Evolutionary conservation across 2,888 invertebrate genomes (phyloP).

Genomic region (Uloborus plumipes): DNA sequence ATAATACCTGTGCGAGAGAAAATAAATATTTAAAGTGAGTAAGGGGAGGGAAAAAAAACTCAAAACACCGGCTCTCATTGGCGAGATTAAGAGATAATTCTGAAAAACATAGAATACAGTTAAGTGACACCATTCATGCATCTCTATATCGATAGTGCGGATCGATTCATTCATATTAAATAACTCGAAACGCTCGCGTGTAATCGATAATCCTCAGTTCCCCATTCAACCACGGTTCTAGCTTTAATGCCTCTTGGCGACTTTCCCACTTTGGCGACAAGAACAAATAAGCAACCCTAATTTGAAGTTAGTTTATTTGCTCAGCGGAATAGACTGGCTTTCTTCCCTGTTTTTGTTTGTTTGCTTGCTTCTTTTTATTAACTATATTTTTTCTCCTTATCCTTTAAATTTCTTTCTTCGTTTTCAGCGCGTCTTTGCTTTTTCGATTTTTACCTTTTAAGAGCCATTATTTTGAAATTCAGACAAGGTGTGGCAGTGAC

Average conservation of each 20-base stretch:
- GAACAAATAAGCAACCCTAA: slow-evolving; percentile 35
- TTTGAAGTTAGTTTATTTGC: slow-evolving; percentile 61
- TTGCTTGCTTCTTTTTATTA: slow-evolving; percentile 18
- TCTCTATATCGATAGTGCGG: too few species aligned
- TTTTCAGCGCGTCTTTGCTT: slow-evolving; percentile 50
- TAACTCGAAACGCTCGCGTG: too few species aligned
- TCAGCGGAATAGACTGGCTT: slow-evolving; percentile 42
- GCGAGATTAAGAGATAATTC: too few species aligned
- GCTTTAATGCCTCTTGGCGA: neutral
- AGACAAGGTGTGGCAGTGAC: too few species aligned
- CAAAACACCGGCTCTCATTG: too few species aligned
- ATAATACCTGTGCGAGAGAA: too few species aligned
- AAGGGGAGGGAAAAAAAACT: too few species aligned
- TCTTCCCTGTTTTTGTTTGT: slow-evolving; percentile 20
- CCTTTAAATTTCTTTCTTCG: slow-evolving; percentile 23
- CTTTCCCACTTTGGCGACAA: slow-evolving; percentile 12
- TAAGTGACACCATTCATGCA: too few species aligned
- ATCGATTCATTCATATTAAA: too few species aligned
- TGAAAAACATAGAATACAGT: too few species aligned
- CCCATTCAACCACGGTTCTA: slow-evolving; percentile 7
- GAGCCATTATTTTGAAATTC: too few species aligned
- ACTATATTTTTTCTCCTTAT: slow-evolving; percentile 32
- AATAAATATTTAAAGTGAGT: too few species aligned
- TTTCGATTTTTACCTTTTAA: slow-evolving; percentile 64
- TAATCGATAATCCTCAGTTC: slow-evolving; percentile 25